Conservation (phyloP, 2,113 vertebrate species). For the Sander vitreus region DNA sequence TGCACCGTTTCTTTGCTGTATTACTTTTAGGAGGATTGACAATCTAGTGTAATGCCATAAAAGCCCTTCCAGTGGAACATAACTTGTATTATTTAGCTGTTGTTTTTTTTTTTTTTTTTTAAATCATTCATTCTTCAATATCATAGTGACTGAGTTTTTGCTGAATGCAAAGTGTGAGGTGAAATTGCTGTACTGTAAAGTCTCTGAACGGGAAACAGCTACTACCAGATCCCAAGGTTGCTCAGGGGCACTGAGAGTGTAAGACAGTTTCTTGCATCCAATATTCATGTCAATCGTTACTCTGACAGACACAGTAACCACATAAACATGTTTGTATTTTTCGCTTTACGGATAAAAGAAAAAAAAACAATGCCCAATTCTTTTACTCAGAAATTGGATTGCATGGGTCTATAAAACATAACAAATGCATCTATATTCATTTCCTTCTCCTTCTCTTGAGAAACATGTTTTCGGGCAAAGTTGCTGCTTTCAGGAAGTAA, state of each 20-base stretch:
- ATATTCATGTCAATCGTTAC: slow-evolving; percentile 3
- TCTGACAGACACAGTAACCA: slow-evolving; percentile 10
- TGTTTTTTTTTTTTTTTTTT: slow-evolving; percentile 14
- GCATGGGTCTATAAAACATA: not conserved
- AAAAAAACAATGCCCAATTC: not conserved
- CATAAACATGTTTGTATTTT: slow-evolving; percentile 10
- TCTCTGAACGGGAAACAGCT: slow-evolving; percentile 14
- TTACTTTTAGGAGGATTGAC: not conserved
- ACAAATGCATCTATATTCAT: not conserved
- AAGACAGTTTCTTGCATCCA: slow-evolving; percentile 30
- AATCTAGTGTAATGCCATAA: not conserved
- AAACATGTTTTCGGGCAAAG: not conserved
- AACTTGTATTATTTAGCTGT: not conserved
- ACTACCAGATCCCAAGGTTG: slow-evolving; percentile 35
- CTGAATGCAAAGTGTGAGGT: slow-evolving; percentile 2
- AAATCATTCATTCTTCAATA: slow-evolving; percentile 32
- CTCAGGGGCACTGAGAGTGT: slow-evolving; percentile 5
- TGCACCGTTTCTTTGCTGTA: not conserved
- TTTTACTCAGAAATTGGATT: not conserved
- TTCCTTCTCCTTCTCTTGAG: not conserved
- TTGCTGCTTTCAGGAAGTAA: not conserved
- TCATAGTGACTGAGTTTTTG: not conserved
- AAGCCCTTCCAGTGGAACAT: not conserved
- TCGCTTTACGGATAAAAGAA: not conserved
- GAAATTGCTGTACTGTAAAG: slow-evolving; percentile 12